Evolutionary conservation across 2,888 invertebrate species (phyloP).

Genomic region (Aleiodes testaceus): DNA sequence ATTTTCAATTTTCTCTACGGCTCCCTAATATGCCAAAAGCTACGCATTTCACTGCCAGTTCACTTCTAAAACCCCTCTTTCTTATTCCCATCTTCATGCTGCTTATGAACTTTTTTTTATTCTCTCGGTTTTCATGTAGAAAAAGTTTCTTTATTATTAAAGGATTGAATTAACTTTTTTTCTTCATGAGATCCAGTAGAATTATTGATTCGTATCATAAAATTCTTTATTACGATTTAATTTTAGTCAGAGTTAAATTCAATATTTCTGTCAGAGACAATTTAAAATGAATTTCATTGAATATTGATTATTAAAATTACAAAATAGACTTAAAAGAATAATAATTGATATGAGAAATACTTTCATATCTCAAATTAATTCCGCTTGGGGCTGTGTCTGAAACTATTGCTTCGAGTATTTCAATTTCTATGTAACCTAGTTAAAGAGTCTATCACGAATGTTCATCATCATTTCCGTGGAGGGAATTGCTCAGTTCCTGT

Average conservation of each 20-base stretch:
- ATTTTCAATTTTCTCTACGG: constrained; percentile 65
- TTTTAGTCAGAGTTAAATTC: no score
- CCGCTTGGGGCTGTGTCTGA: constrained; percentile 5
- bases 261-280: no score
- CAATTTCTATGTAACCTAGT: constrained; percentile 59
- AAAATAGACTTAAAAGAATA: no score
- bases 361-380: constrained; percentile 12
- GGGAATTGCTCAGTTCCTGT: constrained; percentile 61
- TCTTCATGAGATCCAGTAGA: no score
- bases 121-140: not conserved
- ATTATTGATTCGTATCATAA: no score
- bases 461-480: constrained; percentile 58
- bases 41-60: constrained; percentile 57
- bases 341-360: not conserved
- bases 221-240: no score
- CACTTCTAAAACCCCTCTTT: constrained; percentile 38
- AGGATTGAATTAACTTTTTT: no score
- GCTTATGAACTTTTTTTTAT: not conserved
- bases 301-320: no score
- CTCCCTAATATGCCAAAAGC: constrained; percentile 57
- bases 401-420: constrained; percentile 48
- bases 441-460: constrained; percentile 60
- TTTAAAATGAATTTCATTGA: no score
- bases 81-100: constrained; percentile 5
- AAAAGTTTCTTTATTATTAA: no score